These are phyloP conservation scores for Girardia tigrina DNA, from an alignment of 2,888 invertebrate species.

Conservation along the genomic window DNA sequence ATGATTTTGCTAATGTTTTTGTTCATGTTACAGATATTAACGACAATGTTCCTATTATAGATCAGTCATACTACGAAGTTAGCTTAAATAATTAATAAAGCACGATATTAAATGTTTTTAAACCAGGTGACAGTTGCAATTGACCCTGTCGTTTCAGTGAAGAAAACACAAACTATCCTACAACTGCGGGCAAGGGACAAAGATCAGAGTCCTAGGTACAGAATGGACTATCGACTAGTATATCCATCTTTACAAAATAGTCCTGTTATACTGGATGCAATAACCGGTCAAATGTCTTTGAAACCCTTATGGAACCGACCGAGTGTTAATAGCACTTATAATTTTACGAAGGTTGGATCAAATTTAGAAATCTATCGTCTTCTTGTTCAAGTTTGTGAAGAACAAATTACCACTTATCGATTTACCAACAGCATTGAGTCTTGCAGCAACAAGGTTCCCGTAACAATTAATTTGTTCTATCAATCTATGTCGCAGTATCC, in stretches of 20 bases:
- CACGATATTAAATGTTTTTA: not conserved
- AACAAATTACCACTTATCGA: not conserved
- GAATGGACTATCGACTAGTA: not conserved
- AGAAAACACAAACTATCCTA: not conserved
- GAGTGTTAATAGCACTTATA: not conserved
- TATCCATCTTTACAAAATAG: not conserved
- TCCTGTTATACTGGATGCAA: not conserved
- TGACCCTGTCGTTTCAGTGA: too few species aligned
- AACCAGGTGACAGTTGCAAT: not conserved
- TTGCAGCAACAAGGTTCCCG: not conserved
- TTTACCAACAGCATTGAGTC: not conserved
- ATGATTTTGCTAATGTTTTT: not conserved
- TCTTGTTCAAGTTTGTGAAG: conserved; percentile 4
- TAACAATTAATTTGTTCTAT: not conserved
- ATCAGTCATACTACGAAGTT: not conserved
- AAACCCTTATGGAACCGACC: not conserved
- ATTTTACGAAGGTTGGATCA: not conserved
- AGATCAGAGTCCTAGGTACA: not conserved
- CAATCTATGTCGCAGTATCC: not conserved
- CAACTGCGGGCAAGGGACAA: not conserved
- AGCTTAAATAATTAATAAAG: not conserved
- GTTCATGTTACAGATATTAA: not conserved
- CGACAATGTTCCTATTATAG: not conserved
- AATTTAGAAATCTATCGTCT: not conserved
- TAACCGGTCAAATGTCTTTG: not conserved